Percentiles rank a stretch among this genome's conserved stretches.
Conservation (phyloP, 1,140 invertebrate species). For the Diorhabda carinulata region DNA sequence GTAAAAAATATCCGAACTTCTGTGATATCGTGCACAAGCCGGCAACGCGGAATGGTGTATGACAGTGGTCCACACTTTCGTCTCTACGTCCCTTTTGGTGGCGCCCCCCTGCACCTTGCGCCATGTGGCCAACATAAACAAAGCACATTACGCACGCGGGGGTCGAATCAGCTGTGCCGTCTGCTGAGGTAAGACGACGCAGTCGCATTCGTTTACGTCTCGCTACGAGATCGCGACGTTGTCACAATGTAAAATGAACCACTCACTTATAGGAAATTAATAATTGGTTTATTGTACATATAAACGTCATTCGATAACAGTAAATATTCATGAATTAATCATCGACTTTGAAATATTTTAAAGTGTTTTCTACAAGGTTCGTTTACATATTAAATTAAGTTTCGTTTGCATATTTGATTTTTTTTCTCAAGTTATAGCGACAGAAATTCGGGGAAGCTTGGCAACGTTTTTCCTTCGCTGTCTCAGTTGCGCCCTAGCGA, state of each 20-base stretch:
- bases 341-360: too few species aligned
- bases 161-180: conserved; percentile 44
- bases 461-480: conserved; percentile 17
- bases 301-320: too few species aligned
- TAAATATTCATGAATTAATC: too few species aligned
- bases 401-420: too few species aligned
- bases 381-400: too few species aligned
- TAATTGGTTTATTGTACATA: too few species aligned
- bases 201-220: conserved; percentile 19
- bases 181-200: conserved; percentile 23
- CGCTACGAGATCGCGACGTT: conserved; percentile 4
- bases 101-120: conserved; percentile 42
- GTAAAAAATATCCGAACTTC: not conserved
- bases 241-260: not conserved
- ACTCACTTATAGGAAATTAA: too few species aligned
- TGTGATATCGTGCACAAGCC: not conserved
- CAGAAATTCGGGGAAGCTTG: not conserved
- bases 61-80: conserved; percentile 27
- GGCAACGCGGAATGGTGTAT: conserved; percentile 13
- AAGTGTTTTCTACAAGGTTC: too few species aligned
- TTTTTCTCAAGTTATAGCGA: too few species aligned
- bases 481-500: conserved; percentile 16
- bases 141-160: conserved; percentile 45
- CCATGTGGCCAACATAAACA: conserved; percentile 48
- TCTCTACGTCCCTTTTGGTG: conserved; percentile 23